These are phyloP conservation scores for Tupiocoris notatus DNA, from an alignment of 2,888 invertebrate species.

Conservation along the genomic window DNA sequence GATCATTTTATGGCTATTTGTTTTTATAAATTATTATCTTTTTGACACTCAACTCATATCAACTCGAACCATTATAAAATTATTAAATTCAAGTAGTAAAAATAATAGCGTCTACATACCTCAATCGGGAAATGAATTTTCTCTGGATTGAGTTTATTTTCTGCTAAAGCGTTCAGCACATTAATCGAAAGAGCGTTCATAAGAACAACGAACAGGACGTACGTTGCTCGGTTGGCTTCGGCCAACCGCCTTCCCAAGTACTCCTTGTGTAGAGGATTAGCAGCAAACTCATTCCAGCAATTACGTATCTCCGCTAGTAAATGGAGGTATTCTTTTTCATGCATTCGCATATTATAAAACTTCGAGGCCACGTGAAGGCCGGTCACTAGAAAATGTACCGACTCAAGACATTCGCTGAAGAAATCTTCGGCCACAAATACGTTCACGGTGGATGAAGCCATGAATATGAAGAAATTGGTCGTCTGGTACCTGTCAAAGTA, in stretches of 20 bases:
- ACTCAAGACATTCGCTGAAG: slow-evolving; percentile 24
- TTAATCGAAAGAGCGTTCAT: background rate
- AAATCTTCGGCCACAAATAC: slow-evolving; percentile 9
- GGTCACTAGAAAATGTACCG: slow-evolving; percentile 25
- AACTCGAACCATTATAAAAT: no score
- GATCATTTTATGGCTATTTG: no score
- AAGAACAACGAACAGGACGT: background rate
- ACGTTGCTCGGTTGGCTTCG: background rate
- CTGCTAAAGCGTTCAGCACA: background rate
- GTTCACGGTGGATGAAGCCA: background rate
- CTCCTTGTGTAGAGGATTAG: background rate
- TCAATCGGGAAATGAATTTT: slow-evolving; percentile 22
- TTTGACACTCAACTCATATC: no score
- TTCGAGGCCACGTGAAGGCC: slow-evolving; percentile 6
- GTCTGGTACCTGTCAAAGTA: background rate
- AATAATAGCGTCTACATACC: no score
- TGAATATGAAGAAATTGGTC: background rate
- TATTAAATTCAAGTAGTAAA: no score
- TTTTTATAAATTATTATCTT: no score
- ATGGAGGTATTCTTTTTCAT: background rate
- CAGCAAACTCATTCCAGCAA: background rate
- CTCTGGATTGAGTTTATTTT: slow-evolving; percentile 3
- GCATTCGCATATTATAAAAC: background rate
- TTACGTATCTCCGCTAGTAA: slow-evolving; percentile 4
- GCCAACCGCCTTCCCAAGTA: background rate